Base-by-base conservation (phyloP, 2,113 vertebrate genomes). In the Acinonyx jubatus region DNA sequence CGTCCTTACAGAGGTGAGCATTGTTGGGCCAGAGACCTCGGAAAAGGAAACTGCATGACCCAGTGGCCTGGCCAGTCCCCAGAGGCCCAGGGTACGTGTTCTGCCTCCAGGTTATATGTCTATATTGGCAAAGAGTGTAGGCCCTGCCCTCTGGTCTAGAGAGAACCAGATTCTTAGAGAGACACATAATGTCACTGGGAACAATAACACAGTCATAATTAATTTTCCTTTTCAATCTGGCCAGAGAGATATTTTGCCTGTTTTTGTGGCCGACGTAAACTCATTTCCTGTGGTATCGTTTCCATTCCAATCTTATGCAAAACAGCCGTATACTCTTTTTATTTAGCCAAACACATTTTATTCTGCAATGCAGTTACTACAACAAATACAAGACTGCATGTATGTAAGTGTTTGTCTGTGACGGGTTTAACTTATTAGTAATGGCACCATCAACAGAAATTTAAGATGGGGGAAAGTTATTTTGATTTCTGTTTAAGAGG, bases 401-500 rank as follows among this genome's bases (percentile, higher is more conserved):
- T 31, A 68, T 95, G 61, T 69, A 66, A 87, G 10, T 89, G 8
- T 97, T 76, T 98, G 96, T 97, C 96, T 98, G 78, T 31, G 89
- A n/a, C 29, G 83, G 33, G 61, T 78, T 97, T 98, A 89, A 31
- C 89, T 91, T 94, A 85, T 97, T 88, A 50, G 85, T 78, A 83
- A 79, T 79, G 95, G 89, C 91, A 97, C 89, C 69, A 85, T 86
- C 97, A 96, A 66, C 21, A 95, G 81, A 94, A 69, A 96, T 98
- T 98, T 96, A 97, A 96, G 71, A 96, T n/a, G 13, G 80, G 14
- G 94, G 90, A 91, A 97, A 97, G 48, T 98, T 98, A 85, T 57
- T 93, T 95, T 96, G 81, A 93, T 97, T 98, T 97, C 92, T 57
- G 3, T 91, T 96, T 94, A 96, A 97, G 98, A 97, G 86, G 93